These are phyloP conservation scores for Dryobotodes eremita DNA, from an alignment of 2,888 invertebrate genomes.

Conservation along the genomic window DNA sequence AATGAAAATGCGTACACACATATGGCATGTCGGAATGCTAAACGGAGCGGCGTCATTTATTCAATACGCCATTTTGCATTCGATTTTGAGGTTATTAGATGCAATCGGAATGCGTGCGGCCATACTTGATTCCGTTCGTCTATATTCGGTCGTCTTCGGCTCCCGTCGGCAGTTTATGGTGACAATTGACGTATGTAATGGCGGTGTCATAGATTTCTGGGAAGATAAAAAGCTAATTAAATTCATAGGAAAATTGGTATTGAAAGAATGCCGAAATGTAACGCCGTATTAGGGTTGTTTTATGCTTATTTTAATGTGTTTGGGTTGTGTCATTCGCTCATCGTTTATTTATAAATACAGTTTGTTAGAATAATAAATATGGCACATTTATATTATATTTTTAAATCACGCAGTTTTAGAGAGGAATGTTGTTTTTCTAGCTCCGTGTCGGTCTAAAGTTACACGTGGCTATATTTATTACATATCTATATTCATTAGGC, in stretches of 20 bases:
- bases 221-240: conserved; percentile 79
- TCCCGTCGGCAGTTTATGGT: conserved; percentile 79
- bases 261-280: conserved; percentile 70
- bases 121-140: conserved; percentile 85
- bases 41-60: conserved; percentile 89
- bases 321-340: conserved; percentile 46
- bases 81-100: conserved; percentile 90
- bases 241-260: conserved; percentile 78
- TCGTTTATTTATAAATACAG: conserved; percentile 64
- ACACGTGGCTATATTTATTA: conserved; percentile 38
- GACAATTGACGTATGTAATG: conserved; percentile 84
- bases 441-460: not conserved
- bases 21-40: conserved; percentile 90
- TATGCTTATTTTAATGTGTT: conserved; percentile 64
- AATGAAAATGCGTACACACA: conserved; percentile 89
- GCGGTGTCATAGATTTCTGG: conserved; percentile 82
- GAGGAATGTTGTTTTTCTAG: conserved; percentile 37
- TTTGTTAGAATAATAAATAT: conserved; percentile 49
- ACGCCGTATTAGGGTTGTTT: conserved; percentile 60
- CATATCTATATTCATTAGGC: conserved; percentile 57
- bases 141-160: conserved; percentile 84
- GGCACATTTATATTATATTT: conserved; percentile 38
- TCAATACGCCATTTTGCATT: conserved; percentile 90
- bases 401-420: conserved; percentile 35
- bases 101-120: conserved; percentile 89